phyloP scores from a whole-genome alignment of 2,797 vertebrate species.

The Falco cherrug region DNA sequence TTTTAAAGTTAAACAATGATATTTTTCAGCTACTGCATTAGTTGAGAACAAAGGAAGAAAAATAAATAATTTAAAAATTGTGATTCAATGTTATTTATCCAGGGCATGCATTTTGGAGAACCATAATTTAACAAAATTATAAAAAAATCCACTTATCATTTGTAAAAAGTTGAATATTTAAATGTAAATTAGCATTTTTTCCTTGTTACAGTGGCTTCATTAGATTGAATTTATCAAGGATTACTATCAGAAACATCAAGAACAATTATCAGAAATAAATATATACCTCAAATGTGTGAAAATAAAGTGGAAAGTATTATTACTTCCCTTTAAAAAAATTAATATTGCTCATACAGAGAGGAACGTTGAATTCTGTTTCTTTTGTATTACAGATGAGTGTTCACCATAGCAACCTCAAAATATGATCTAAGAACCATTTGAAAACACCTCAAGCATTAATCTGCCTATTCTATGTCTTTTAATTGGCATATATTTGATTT shows the following conservation, averaged over 20 bases:
- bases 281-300: background rate
- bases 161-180: background rate
- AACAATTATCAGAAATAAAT: background rate
- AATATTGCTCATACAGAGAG: background rate
- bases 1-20: background rate
- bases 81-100: background rate
- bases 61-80: background rate
- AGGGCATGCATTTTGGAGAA: background rate
- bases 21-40: background rate
- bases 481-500: constrained; percentile 24
- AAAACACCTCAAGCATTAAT: background rate
- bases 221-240: background rate
- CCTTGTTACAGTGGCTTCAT: background rate
- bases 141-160: background rate
- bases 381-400: constrained; percentile 1
- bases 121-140: background rate
- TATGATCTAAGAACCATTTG: background rate
- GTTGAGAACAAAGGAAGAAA: background rate
- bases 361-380: background rate
- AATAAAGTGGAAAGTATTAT: background rate
- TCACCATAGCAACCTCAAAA: constrained; percentile 50
- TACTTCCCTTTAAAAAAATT: background rate
- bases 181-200: background rate
- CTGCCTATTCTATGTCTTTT: background rate
- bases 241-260: background rate